Evolutionary conservation across 2,888 invertebrate species (phyloP), one percentile per base, ranked within the genome.

Genomic region (Nycteola revayana): DNA sequence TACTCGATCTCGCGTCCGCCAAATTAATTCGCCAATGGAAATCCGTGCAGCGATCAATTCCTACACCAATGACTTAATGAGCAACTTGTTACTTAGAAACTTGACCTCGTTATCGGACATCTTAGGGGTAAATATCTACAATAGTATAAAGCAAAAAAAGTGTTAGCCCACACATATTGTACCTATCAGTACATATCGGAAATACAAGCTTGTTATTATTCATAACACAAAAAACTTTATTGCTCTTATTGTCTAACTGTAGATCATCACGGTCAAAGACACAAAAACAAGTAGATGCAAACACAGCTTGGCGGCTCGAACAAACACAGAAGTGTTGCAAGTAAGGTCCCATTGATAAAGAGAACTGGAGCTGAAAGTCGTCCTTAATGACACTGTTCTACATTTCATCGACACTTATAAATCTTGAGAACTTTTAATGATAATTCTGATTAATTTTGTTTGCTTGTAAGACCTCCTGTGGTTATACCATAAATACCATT

Each of bases 21-120:
- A 73, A 87, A 86, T 85, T 87, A 84, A 86, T 87, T 85, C 74
- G 78, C 84, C 80, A 76, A 81, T 81, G 70, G 67, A 75, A 77
- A 78, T 81, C 73, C 75, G 70, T 66, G 72, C 75, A 66, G 58
- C 77, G 72, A 78, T 85, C 69, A 75, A 83, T 79, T 78, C 75
- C 70, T 66, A 63, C 70, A 76, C 78, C 75, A 81, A 82, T 72
- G 62, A 68, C 66, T 74, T 84, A 85, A 85, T 85, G 75, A 85
- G 75, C 66, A 71, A 69, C 70, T 74, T 74, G 79, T 79, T 74
- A 68, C 64, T 66, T 54, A 67, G 75, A 68, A 74, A 61, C 68
- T 64, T 60, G 41, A 43, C 46, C 49, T 73, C 77, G 80, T 76
- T 86, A 85, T 77, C 76, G 61, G 61, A 48, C 68, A 75, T 82